Percentiles rank a stretch among this genome's conserved stretches.
Conservation (phyloP, 2,888 invertebrate genomes). For the Dilophus febrilis region DNA sequence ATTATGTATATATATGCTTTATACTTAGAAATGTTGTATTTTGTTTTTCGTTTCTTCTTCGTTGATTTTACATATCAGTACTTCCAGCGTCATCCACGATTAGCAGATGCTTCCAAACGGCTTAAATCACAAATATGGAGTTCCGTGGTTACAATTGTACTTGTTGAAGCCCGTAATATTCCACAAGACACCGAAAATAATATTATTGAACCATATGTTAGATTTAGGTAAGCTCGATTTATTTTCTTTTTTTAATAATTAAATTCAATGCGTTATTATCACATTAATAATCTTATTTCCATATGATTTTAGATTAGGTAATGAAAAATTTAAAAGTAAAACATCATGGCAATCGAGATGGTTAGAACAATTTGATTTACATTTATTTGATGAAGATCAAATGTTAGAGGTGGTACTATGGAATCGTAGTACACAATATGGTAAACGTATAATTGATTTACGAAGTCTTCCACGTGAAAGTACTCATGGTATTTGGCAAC, state of each 20-base stretch:
- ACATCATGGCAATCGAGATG: constrained; percentile 74
- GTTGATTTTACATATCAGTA: constrained; percentile 41
- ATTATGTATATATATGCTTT: constrained; percentile 3
- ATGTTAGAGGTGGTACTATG: constrained; percentile 81
- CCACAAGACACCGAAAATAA: constrained; percentile 78
- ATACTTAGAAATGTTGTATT: constrained; percentile 1
- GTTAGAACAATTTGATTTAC: constrained; percentile 95
- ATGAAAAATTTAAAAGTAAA: constrained; percentile 95
- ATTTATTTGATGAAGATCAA: constrained; percentile 88
- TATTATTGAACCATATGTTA: constrained; percentile 84
- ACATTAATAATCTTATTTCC: too few species aligned
- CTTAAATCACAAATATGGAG: constrained; percentile 94
- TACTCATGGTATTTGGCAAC: constrained; percentile 79
- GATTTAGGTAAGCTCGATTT: constrained; percentile 67
- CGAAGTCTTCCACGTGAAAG: constrained; percentile 69
- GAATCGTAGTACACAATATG: constrained; percentile 31
- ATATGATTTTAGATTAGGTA: constrained; percentile 68
- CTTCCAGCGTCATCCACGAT: constrained; percentile 56
- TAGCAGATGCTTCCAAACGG: constrained; percentile 64
- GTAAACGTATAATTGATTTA: constrained; percentile 71
- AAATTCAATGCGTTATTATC: too few species aligned
- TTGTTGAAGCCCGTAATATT: constrained; percentile 87
- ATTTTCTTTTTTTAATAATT: too few species aligned
- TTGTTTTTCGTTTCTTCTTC: constrained; percentile 9
- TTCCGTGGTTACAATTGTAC: constrained; percentile 89